A percentile compares a stretch with the other conserved stretches of the same genome.
phyloP scores from a whole-genome alignment of 2,888 invertebrate species.

The Lochmaea capreae region DNA sequence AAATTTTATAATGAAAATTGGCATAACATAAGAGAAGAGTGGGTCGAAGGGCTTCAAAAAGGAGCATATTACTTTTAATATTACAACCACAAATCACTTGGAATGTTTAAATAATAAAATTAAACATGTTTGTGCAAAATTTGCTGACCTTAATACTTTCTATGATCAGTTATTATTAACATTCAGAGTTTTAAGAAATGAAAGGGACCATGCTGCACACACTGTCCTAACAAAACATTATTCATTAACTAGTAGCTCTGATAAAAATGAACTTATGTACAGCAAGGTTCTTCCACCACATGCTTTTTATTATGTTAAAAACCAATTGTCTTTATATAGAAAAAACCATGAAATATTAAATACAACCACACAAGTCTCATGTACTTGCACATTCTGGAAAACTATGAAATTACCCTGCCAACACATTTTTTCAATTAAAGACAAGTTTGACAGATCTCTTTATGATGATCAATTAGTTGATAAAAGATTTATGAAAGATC shows the following conservation, averaged over 20 bases:
- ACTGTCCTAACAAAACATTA: neutral
- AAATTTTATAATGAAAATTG: constrained; percentile 34
- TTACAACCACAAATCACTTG: constrained; percentile 30
- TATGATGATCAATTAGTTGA: no score
- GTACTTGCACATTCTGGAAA: constrained; percentile 3
- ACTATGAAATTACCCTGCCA: constrained; percentile 11
- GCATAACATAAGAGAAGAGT: constrained; percentile 26
- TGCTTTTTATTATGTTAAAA: constrained; percentile 4
- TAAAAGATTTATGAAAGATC: no score
- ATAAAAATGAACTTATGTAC: neutral
- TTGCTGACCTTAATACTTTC: neutral
- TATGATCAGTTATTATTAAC: neutral
- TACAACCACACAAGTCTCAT: constrained; percentile 3
- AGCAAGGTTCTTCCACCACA: neutral
- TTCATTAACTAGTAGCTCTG: constrained; percentile 4
- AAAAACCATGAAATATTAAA: constrained; percentile 4
- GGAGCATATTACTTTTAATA: constrained; percentile 21
- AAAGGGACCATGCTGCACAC: neutral
- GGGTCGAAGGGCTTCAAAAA: constrained; percentile 30
- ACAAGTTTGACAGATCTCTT: no score
- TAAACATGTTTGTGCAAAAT: constrained; percentile 17
- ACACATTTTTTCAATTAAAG: constrained; percentile 8
- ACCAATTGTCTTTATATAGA: constrained; percentile 4
- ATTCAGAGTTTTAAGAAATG: constrained; percentile 1
- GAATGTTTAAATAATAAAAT: constrained; percentile 35